Evolutionary conservation across 2,888 invertebrate species (phyloP).

Genomic region (Caenorhabditis sp.): DNA sequence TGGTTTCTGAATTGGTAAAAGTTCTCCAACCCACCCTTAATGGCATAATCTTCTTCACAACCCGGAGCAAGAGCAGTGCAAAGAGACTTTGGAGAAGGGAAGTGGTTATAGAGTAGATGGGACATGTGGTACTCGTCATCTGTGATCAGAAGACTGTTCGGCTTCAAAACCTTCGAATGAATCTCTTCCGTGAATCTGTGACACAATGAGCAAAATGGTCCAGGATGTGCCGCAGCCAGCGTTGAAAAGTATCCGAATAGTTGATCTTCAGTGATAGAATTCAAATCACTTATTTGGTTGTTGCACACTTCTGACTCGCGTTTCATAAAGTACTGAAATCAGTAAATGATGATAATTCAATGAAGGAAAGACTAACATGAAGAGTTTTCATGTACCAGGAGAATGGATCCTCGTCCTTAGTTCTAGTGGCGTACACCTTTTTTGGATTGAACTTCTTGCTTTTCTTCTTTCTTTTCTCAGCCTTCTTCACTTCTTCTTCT

Average conservation of each 20-base stretch:
- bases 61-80: conserved; percentile 71
- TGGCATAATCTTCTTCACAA: conserved; percentile 69
- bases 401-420: conserved; percentile 55
- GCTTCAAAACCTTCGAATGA: conserved; percentile 49
- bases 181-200: conserved; percentile 66
- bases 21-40: conserved; percentile 41
- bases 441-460: conserved; percentile 16
- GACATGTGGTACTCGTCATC: conserved; percentile 66
- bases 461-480: neutral
- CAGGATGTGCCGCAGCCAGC: conserved; percentile 66
- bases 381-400: conserved; percentile 55
- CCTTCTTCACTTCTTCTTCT: conserved; percentile 7
- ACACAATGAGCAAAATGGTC: conserved; percentile 73
- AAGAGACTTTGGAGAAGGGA: conserved; percentile 66
- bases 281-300: conserved; percentile 64
- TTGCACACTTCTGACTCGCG: conserved; percentile 62
- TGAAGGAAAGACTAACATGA: conserved; percentile 50
- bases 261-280: conserved; percentile 71
- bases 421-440: conserved; percentile 35
- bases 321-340: conserved; percentile 62
- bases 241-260: conserved; percentile 70
- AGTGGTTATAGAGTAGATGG: conserved; percentile 59
- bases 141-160: conserved; percentile 46
- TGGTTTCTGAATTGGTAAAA: neutral
- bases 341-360: too few species aligned